phyloP scores from a whole-genome alignment of 2,797 vertebrate species.

The Malurus splendens region DNA sequence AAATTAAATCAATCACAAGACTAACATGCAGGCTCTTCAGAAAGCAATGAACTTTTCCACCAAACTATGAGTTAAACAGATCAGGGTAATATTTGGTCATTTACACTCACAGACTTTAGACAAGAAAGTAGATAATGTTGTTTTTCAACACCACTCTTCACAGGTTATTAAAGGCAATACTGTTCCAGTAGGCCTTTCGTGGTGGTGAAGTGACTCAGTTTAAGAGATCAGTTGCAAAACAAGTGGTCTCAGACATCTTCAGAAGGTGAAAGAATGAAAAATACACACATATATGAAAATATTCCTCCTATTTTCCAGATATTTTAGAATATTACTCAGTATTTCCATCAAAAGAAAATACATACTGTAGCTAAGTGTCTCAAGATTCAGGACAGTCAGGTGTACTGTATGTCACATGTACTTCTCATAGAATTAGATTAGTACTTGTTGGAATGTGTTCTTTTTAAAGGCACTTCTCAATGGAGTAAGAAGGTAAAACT shows the following conservation, averaged over 20 bases:
- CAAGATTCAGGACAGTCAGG: neutral
- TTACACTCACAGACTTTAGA: neutral
- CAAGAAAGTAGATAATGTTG: neutral
- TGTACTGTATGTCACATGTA: neutral
- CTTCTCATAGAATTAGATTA: neutral
- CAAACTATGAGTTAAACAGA: neutral
- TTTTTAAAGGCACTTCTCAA: neutral
- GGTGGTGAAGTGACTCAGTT: neutral
- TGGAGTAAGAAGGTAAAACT: neutral
- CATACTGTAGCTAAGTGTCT: neutral
- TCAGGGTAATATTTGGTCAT: neutral
- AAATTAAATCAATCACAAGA: neutral
- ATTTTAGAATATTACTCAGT: neutral
- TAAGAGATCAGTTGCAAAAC: neutral
- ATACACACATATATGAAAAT: neutral
- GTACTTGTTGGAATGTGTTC: neutral
- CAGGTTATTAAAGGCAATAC: neutral
- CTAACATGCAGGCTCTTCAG: neutral
- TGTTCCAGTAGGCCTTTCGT: neutral
- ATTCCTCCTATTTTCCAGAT: neutral
- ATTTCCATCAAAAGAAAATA: neutral
- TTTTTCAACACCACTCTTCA: neutral
- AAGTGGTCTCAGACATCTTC: neutral
- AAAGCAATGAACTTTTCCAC: neutral
- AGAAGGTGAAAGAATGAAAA: neutral